A percentile compares a stretch with the other conserved stretches of the same genome.
These are phyloP conservation scores for Nasua narica DNA, from an alignment of 2,797 vertebrate genomes.

Conservation along the genomic window DNA sequence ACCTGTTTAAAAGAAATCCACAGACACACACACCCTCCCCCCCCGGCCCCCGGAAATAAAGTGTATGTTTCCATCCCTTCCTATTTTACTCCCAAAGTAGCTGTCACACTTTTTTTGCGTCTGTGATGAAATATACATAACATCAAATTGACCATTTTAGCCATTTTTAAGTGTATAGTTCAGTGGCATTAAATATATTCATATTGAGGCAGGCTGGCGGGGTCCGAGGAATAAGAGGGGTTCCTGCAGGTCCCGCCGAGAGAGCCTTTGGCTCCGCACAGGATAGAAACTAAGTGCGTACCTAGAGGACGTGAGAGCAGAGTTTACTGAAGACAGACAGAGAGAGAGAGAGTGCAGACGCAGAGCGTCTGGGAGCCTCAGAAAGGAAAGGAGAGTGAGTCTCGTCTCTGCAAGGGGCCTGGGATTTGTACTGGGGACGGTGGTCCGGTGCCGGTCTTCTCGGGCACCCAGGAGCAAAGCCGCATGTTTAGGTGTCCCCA, in stretches of 20 bases:
- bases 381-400: neutral
- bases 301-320: neutral
- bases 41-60: neutral
- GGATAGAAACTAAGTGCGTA: neutral
- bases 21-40: neutral
- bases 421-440: neutral
- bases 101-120: neutral
- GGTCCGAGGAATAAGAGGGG: neutral
- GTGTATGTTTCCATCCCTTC: neutral
- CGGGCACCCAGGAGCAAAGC: neutral
- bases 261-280: neutral
- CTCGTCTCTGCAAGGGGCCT: neutral
- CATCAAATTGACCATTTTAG: neutral
- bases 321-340: neutral
- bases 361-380: neutral
- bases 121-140: neutral
- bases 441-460: neutral
- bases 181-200: neutral
- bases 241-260: neutral
- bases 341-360: neutral
- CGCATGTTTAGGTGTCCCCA: accelerated
- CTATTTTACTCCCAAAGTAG: neutral
- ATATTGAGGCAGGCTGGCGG: neutral
- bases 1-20: neutral
- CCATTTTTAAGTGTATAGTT: neutral